Evolutionary conservation across 2,888 invertebrate genomes (phyloP).

Genomic region (Empis stercorea): DNA sequence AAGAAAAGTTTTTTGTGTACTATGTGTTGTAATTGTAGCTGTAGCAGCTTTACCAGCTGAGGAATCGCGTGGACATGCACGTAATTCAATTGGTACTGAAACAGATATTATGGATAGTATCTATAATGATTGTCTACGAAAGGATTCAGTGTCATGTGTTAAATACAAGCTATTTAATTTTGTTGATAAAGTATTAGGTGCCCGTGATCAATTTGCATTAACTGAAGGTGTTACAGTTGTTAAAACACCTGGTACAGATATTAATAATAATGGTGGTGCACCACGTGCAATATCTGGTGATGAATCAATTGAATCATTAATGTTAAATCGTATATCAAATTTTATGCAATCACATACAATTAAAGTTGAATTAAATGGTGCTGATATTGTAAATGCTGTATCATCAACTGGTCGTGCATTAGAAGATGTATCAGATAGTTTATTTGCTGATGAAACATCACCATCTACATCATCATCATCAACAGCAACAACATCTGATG

Average conservation of each 20-base stretch:
- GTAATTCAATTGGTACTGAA: slow-evolving; percentile 51
- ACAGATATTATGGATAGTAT: slow-evolving; percentile 68
- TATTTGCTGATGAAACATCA: slow-evolving; percentile 44
- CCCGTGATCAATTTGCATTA: slow-evolving; percentile 65
- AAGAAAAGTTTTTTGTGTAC: slow-evolving; percentile 37
- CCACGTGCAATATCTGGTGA: slow-evolving; percentile 58
- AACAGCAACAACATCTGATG: slow-evolving; percentile 37
- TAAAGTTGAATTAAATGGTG: slow-evolving; percentile 72
- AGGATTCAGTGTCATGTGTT: slow-evolving; percentile 72
- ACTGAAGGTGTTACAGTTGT: slow-evolving; percentile 76
- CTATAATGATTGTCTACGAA: slow-evolving; percentile 64
- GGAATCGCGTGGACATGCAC: slow-evolving; percentile 45
- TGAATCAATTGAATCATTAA: slow-evolving; percentile 49
- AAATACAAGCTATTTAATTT: slow-evolving; percentile 78
- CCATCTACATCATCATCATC: slow-evolving; percentile 25
- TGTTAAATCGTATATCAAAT: slow-evolving; percentile 54
- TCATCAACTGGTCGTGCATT: slow-evolving; percentile 68
- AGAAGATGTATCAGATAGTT: slow-evolving; percentile 55
- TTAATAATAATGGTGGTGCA: slow-evolving; percentile 62
- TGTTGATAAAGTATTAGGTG: slow-evolving; percentile 71
- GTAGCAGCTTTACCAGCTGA: slow-evolving; percentile 57
- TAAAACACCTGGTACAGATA: slow-evolving; percentile 52
- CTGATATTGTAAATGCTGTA: slow-evolving; percentile 68
- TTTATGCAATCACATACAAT: slow-evolving; percentile 71
- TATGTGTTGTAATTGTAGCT: slow-evolving; percentile 44